Evolutionary conservation across 2,888 invertebrate genomes (phyloP), one percentile per base, ranked within the genome.

Genomic region (Horisme vitalbata): DNA sequence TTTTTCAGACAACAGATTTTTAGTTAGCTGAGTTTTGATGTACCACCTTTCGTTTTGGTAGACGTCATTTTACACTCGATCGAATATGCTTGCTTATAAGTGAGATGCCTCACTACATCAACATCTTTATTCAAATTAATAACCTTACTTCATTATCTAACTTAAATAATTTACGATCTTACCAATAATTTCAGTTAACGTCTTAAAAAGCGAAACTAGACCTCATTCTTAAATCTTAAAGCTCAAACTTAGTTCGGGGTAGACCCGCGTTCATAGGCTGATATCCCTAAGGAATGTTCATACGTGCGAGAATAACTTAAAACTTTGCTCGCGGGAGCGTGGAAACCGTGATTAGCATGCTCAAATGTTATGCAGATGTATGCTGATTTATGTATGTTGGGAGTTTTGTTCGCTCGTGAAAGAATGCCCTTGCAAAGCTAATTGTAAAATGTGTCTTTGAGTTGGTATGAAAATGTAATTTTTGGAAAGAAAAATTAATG

Each of bases 361-460:
- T 41, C 21, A 34, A 44, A 37, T 50, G 30, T 18, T 34, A 49
- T 50, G 52, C 41, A 57, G 43, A 57, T 53, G 28, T 59, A 58
- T 58, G 55, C 23, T 52, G 50, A 59, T 56, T 54, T 56, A 56
- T 58, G 54, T 52, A 52, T 47, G 49, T 41, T 49, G 44, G 39
- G 31, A 49, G 44, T 45, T 46, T 46, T 38, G 37, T 30, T 51
- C 33, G 38, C 45, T 24, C 34, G 34, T 35, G 38, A 49, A 49
- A 49, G 35, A 43, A 38, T 48, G 26, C 35, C 34, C 32, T 43
- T 27, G 26, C 24, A 12, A 32, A 21, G 43, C 35, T 44, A 39
- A 49, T 49, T 48, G 36, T 11, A 10, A 44, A 32, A 31, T 27
- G 27, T 31, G 28, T 13, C 28, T 28, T 28, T 31, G 14, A 15